A percentile compares a stretch with the other conserved stretches of the same genome.
Conservation (phyloP, 2,888 invertebrate species). For the Epicampocera succincta region DNA sequence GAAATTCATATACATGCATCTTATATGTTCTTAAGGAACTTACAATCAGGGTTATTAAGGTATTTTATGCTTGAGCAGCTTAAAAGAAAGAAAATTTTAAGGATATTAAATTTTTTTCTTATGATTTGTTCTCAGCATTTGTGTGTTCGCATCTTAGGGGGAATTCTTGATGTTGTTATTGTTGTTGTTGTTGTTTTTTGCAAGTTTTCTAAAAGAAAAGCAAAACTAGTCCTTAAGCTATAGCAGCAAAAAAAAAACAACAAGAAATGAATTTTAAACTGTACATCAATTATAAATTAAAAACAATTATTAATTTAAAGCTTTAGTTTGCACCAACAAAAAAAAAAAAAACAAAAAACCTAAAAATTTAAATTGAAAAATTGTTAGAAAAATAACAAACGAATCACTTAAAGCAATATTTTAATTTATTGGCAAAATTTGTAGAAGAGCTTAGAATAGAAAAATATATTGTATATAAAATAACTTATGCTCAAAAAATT, state of each 20-base stretch:
- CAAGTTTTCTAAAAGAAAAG: slow-evolving; percentile 23
- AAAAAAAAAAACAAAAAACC: slow-evolving; percentile 2
- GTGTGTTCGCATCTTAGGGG: slow-evolving; percentile 18
- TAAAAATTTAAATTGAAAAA: slow-evolving; percentile 17
- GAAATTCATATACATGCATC: slow-evolving; percentile 52
- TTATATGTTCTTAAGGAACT: slow-evolving; percentile 66
- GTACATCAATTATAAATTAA: slow-evolving; percentile 64
- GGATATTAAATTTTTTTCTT: slow-evolving; percentile 63
- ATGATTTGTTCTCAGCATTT: neutral
- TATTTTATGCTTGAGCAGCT: slow-evolving; percentile 70
- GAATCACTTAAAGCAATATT: slow-evolving; percentile 27
- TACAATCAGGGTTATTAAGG: slow-evolving; percentile 69
- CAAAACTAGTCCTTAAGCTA: slow-evolving; percentile 55
- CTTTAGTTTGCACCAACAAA: neutral
- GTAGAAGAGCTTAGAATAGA: neutral
- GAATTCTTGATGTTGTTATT: slow-evolving; percentile 24
- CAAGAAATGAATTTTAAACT: slow-evolving; percentile 17
- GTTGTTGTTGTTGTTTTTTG: slow-evolving; percentile 16
- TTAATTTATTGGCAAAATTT: neutral
- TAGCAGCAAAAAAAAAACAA: slow-evolving; percentile 7
- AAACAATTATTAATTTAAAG: slow-evolving; percentile 62
- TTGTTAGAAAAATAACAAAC: slow-evolving; percentile 1
- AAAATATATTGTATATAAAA: no score
- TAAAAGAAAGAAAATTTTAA: slow-evolving; percentile 67
- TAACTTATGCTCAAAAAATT: no score